Evolutionary conservation across 2,797 vertebrate species (phyloP).

Genomic region (Lacerta viridis): DNA sequence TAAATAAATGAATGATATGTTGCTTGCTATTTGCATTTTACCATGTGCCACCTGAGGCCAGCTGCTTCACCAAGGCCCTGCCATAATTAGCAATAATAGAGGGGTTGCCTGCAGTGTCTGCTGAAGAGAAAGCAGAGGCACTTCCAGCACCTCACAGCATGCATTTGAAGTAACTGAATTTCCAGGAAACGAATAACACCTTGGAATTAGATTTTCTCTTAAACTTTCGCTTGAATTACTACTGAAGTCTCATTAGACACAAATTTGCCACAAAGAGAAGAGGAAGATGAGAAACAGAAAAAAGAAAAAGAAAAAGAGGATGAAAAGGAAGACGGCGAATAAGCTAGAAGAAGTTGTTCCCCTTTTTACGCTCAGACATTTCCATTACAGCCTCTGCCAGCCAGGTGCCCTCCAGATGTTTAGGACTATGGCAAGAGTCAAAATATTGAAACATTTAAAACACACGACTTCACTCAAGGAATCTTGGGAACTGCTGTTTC

Average conservation of each 20-base stretch:
- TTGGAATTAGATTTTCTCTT: neutral
- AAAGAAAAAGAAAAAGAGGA: neutral
- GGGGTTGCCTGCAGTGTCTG: neutral
- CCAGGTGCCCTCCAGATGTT: too few species aligned
- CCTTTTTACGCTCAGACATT: constrained; percentile 29
- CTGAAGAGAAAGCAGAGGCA: neutral
- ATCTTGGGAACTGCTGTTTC: too few species aligned
- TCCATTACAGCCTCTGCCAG: neutral
- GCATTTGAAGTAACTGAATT: neutral
- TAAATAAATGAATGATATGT: neutral
- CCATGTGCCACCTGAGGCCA: neutral
- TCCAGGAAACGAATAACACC: constrained; percentile 9
- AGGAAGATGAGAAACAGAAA: neutral
- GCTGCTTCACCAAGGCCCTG: neutral
- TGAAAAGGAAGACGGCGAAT: constrained; percentile 11
- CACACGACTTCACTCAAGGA: too few species aligned
- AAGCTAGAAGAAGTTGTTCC: neutral
- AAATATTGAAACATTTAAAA: too few species aligned
- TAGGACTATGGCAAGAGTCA: too few species aligned
- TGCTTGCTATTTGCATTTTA: neutral
- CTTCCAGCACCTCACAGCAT: neutral
- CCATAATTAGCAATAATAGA: neutral
- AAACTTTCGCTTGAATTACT: neutral
- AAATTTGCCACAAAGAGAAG: neutral
- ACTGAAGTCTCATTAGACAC: constrained; percentile 4